Conservation (phyloP, 2,888 invertebrate species). For the Hoplodrina blanda region DNA sequence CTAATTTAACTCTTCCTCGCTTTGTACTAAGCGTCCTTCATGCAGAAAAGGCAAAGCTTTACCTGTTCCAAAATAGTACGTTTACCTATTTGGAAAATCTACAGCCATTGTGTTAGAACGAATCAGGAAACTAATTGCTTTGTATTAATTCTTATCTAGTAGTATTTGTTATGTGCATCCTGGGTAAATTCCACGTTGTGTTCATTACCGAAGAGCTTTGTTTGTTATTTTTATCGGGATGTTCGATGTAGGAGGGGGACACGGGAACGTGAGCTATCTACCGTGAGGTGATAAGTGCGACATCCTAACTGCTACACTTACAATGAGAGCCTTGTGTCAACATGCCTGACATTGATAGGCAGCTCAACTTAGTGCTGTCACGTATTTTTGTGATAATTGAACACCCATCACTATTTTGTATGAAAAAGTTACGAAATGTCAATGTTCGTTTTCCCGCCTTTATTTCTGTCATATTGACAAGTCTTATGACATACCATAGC, state of each 20-base stretch:
- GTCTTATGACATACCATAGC: not conserved
- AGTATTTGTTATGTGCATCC: conserved; percentile 55
- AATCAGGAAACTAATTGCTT: conserved; percentile 61
- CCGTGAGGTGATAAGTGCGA: conserved; percentile 68
- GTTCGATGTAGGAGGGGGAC: conserved; percentile 59
- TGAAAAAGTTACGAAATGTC: not conserved
- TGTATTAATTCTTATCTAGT: conserved; percentile 59
- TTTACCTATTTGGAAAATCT: conserved; percentile 67
- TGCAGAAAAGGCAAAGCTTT: conserved; percentile 44
- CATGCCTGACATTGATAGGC: conserved; percentile 63
- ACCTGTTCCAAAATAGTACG: conserved; percentile 56
- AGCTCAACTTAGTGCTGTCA: conserved; percentile 38
- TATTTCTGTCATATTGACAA: not conserved
- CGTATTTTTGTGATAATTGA: conserved; percentile 7
- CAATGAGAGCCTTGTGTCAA: conserved; percentile 73
- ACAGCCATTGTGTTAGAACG: conserved; percentile 63
- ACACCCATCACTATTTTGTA: not conserved
- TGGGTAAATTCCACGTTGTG: conserved; percentile 66
- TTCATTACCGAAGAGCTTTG: conserved; percentile 44
- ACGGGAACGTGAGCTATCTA: conserved; percentile 73
- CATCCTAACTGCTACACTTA: conserved; percentile 69
- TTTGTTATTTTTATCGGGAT: conserved; percentile 67
- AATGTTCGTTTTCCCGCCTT: not conserved
- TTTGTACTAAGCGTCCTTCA: conserved; percentile 7
- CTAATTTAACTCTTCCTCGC: not conserved